phyloP scores from a whole-genome alignment of 2,797 vertebrate species.

The Sciaenops ocellatus region DNA sequence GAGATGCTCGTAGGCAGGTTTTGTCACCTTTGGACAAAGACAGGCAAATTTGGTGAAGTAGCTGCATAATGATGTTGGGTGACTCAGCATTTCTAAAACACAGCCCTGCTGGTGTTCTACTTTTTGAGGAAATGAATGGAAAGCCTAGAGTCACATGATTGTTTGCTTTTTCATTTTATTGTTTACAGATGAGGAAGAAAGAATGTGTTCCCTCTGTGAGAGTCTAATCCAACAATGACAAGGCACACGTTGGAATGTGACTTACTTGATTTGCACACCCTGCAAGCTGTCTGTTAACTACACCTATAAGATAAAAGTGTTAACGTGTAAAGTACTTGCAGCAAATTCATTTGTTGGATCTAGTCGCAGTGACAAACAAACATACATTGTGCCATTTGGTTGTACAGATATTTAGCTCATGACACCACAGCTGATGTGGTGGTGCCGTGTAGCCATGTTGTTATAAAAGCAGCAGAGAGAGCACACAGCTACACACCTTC shows the following conservation, averaged over 20 bases:
- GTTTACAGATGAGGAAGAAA: slow-evolving; percentile 21
- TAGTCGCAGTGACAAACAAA: neutral
- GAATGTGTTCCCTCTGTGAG: slow-evolving; percentile 9
- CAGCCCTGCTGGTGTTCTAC: neutral
- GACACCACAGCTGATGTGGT: neutral
- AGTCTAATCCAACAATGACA: neutral
- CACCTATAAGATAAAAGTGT: neutral
- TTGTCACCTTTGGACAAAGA: neutral
- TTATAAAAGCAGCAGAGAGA: neutral
- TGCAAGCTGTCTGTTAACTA: neutral
- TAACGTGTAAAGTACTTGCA: neutral
- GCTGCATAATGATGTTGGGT: neutral
- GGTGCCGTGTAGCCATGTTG: neutral
- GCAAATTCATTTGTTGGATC: neutral
- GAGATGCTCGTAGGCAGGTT: neutral
- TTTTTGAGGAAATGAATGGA: slow-evolving; percentile 14
- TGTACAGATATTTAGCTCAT: neutral
- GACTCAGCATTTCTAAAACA: neutral
- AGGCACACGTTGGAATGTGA: neutral
- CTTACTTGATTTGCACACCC: neutral
- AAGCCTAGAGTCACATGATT: neutral
- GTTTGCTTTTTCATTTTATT: neutral
- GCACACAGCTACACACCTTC: slow-evolving; percentile 23
- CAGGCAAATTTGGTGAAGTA: neutral
- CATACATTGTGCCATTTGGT: too few species aligned